Evolutionary conservation across 1,140 invertebrate species (phyloP).

Genomic region (Rhopalosiphum maidis): DNA sequence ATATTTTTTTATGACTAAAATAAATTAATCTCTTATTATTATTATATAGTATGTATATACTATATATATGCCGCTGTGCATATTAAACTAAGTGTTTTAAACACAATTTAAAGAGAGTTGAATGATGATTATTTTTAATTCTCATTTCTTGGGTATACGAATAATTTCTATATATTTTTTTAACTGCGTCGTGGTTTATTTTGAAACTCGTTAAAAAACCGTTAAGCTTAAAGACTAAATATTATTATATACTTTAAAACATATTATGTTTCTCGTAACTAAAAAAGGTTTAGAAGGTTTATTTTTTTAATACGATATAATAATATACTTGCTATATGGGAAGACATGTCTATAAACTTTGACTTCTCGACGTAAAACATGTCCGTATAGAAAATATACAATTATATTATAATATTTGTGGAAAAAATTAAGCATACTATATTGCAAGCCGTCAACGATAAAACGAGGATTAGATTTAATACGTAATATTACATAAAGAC

Average conservation of each 20-base stretch:
- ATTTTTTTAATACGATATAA: constrained; percentile 7
- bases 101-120: neutral
- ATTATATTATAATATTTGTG: neutral
- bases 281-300: constrained; percentile 12
- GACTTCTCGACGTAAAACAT: neutral
- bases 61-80: neutral
- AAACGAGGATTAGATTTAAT: constrained; percentile 1
- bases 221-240: constrained; percentile 8
- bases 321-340: neutral
- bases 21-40: neutral
- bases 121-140: constrained; percentile 19
- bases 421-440: neutral
- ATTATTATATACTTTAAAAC: constrained; percentile 8
- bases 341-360: constrained; percentile 7
- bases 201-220: neutral
- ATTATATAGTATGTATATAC: neutral
- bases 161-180: neutral
- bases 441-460: neutral
- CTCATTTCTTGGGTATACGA: neutral
- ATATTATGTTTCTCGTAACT: neutral
- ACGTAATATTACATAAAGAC: neutral
- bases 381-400: neutral
- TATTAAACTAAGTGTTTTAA: constrained; percentile 14
- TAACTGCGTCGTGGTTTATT: neutral
- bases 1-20: neutral